Evolutionary conservation across 2,888 invertebrate genomes (phyloP).

Genomic region (Drosophila formosana): DNA sequence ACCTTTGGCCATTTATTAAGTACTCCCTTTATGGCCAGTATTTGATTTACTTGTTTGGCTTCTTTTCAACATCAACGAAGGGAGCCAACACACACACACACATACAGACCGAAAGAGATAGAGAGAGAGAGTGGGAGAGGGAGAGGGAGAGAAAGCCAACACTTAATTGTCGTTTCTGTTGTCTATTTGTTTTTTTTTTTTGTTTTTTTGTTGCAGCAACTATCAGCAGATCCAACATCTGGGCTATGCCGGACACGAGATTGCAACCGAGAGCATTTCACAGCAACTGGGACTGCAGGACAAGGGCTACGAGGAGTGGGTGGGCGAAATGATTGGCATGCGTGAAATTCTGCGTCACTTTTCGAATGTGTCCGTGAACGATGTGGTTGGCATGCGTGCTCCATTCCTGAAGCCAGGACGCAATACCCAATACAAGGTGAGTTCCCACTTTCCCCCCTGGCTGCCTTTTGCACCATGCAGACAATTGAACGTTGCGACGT

Average conservation of each 20-base stretch:
- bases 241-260: conserved; percentile 95
- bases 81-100: background rate
- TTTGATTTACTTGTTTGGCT: conserved; percentile 49
- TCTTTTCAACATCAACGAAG: background rate
- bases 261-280: conserved; percentile 88
- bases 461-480: conserved; percentile 12
- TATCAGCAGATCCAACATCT: conserved; percentile 96
- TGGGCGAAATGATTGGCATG: conserved; percentile 97
- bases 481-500: conserved; percentile 15
- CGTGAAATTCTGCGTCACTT: conserved; percentile 93
- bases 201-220: conserved; percentile 88
- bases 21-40: conserved; percentile 21
- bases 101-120: background rate
- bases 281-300: conserved; percentile 94
- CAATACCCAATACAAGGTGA: conserved; percentile 95
- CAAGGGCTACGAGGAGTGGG: conserved; percentile 96
- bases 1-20: conserved; percentile 27
- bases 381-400: conserved; percentile 94
- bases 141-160: background rate
- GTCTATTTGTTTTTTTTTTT: background rate
- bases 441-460: conserved; percentile 20
- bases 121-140: background rate
- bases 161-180: conserved; percentile 34
- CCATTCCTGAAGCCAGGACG: conserved; percentile 96
- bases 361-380: conserved; percentile 92